A percentile compares a stretch with the other conserved stretches of the same genome.
Conservation (phyloP, 2,888 invertebrate species). For the Dugesia japonica region DNA sequence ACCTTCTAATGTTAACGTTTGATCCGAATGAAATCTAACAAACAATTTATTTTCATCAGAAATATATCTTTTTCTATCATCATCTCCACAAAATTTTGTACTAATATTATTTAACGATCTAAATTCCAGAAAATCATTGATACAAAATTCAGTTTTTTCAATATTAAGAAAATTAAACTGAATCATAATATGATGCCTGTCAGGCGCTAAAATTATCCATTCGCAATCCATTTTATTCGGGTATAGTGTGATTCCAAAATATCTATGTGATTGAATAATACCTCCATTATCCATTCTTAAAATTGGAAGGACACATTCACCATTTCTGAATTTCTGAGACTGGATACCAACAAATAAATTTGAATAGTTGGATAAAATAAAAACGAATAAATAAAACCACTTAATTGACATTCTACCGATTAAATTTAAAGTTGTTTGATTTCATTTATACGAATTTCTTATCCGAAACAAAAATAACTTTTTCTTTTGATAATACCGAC, state of each 20-base stretch:
- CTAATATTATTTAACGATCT: not conserved
- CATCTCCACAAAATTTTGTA: constrained; percentile 8
- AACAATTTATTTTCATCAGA: not conserved
- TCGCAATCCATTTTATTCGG: not conserved
- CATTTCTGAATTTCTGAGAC: not conserved
- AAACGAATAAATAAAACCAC: not conserved
- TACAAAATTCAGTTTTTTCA: not conserved
- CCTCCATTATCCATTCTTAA: not conserved
- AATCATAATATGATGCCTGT: not conserved
- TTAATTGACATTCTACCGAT: not conserved
- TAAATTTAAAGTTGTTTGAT: not conserved
- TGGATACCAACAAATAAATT: not conserved
- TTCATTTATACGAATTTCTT: not conserved
- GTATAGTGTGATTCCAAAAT: not conserved
- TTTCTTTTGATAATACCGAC: not conserved
- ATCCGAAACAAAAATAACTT: not conserved
- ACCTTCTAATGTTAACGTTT: not conserved
- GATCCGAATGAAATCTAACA: not conserved
- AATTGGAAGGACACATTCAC: not conserved
- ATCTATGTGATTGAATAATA: not conserved
- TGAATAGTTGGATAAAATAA: not conserved
- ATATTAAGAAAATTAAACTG: constrained; percentile 4
- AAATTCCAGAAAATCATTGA: not conserved
- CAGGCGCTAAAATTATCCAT: not conserved
- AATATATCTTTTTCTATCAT: not conserved